Percentiles rank a stretch among this genome's conserved stretches.
These are phyloP conservation scores for Dicycla oo DNA, from an alignment of 2,888 invertebrate genomes.

Conservation along the genomic window DNA sequence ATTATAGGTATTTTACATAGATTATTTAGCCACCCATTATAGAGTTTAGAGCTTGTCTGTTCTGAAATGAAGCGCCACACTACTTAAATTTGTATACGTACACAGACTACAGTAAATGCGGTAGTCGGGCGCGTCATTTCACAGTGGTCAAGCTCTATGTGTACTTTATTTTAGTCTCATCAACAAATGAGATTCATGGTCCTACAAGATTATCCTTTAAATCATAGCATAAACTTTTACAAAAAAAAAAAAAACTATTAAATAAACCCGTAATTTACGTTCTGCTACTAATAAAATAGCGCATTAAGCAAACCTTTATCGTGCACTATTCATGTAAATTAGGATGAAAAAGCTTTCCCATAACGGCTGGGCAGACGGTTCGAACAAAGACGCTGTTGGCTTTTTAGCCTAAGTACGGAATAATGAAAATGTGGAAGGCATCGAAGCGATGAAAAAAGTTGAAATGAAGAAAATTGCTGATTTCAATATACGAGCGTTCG, in stretches of 20 bases:
- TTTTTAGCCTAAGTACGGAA: conserved; percentile 76
- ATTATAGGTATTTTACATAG: too few relatives aligned
- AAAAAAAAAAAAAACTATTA: not conserved
- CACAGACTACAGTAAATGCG: too few relatives aligned
- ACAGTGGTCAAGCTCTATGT: too few relatives aligned
- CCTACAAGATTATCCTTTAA: not conserved
- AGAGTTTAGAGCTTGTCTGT: too few relatives aligned
- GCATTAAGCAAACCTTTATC: conserved; percentile 67
- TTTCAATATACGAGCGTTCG: conserved; percentile 59
- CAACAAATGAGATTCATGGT: not conserved
- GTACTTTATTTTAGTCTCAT: too few relatives aligned
- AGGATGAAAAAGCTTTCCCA: conserved; percentile 74
- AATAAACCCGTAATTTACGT: conserved; percentile 29
- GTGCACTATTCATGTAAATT: conserved; percentile 81
- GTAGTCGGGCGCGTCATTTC: too few relatives aligned
- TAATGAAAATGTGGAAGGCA: conserved; percentile 78
- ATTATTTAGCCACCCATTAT: too few relatives aligned
- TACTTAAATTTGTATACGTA: too few relatives aligned
- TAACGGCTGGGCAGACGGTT: conserved; percentile 71
- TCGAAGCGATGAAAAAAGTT: conserved; percentile 66
- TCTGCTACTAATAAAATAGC: conserved; percentile 69
- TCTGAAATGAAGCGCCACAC: too few relatives aligned
- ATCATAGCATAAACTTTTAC: not conserved
- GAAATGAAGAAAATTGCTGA: conserved; percentile 63
- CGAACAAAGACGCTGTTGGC: conserved; percentile 78